Conservation (phyloP, 2,797 vertebrate species). For the Hoplostethus mediterraneus region DNA sequence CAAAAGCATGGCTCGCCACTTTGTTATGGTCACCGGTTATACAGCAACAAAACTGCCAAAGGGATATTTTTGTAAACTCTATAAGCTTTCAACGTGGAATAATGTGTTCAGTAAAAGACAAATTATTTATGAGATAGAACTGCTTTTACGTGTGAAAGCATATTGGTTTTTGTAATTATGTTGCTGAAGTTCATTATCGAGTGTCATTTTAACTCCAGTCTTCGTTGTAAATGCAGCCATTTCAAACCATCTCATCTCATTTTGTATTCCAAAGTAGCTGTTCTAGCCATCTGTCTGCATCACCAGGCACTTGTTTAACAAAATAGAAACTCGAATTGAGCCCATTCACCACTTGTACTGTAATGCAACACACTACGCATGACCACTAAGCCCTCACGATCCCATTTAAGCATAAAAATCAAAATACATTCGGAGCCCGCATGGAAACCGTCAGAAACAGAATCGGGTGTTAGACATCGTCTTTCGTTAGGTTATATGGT, state of each 20-base stretch:
- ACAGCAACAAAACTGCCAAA: slow-evolving; percentile 40
- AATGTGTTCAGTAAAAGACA: slow-evolving; percentile 56
- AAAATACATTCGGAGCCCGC: slow-evolving; percentile 25
- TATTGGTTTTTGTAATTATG: slow-evolving; percentile 56
- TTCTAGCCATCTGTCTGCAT: slow-evolving; percentile 45
- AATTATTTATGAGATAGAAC: slow-evolving; percentile 62
- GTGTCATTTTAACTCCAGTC: slow-evolving; percentile 35
- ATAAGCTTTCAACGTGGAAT: slow-evolving; percentile 61
- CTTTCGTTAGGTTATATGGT: slow-evolving; percentile 22
- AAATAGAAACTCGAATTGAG: slow-evolving; percentile 46
- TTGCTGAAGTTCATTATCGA: slow-evolving; percentile 43
- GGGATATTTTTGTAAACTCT: slow-evolving; percentile 45
- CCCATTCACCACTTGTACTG: slow-evolving; percentile 48
- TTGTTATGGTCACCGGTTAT: slow-evolving; percentile 44
- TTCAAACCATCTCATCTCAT: slow-evolving; percentile 44
- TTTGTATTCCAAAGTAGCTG: slow-evolving; percentile 40
- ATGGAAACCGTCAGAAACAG: slow-evolving; percentile 21
- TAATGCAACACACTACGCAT: slow-evolving; percentile 24
- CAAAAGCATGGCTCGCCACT: slow-evolving; percentile 50
- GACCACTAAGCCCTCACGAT: slow-evolving; percentile 21
- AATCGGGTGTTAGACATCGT: too few species aligned
- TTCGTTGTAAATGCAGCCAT: slow-evolving; percentile 33
- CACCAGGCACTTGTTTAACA: slow-evolving; percentile 25
- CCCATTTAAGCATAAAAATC: slow-evolving; percentile 2
- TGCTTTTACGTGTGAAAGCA: slow-evolving; percentile 41